Conservation (phyloP, 2,113 vertebrate species). For the Cygnus atratus region DNA sequence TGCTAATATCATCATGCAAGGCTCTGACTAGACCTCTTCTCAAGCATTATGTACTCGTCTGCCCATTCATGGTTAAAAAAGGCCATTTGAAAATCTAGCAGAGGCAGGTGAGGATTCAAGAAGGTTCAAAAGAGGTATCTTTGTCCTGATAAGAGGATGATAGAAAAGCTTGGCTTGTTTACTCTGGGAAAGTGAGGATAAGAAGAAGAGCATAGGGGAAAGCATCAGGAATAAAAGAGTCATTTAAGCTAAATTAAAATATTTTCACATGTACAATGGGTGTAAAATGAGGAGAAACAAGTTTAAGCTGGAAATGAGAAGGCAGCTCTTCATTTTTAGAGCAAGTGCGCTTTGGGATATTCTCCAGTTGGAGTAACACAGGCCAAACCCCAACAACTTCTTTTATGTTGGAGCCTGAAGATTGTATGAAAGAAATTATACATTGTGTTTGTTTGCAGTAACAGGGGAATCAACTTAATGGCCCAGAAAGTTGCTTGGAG, state of each 20-base stretch:
- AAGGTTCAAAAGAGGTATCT: background rate
- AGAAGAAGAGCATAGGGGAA: background rate
- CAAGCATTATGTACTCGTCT: background rate
- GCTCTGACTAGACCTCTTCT: background rate
- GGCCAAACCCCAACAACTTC: background rate
- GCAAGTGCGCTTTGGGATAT: conserved; percentile 4
- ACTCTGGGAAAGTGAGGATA: background rate
- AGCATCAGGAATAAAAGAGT: background rate
- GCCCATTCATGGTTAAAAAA: background rate
- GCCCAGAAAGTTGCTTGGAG: conserved; percentile 20
- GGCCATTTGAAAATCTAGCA: background rate
- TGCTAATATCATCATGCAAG: background rate
- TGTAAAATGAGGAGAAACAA: conserved; percentile 11
- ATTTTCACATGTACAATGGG: background rate
- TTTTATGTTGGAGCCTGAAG: background rate
- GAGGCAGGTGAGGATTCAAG: background rate
- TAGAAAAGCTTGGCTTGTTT: background rate
- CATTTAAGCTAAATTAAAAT: background rate
- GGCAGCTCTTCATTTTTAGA: background rate
- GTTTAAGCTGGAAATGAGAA: background rate
- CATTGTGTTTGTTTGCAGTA: conserved; percentile 31
- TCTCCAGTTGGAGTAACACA: background rate
- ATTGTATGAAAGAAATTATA: conserved; percentile 33
- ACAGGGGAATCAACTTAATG: conserved; percentile 54
- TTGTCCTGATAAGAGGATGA: background rate